Conservation (phyloP, 2,797 vertebrate genomes). For the Psittacula derbiana region DNA sequence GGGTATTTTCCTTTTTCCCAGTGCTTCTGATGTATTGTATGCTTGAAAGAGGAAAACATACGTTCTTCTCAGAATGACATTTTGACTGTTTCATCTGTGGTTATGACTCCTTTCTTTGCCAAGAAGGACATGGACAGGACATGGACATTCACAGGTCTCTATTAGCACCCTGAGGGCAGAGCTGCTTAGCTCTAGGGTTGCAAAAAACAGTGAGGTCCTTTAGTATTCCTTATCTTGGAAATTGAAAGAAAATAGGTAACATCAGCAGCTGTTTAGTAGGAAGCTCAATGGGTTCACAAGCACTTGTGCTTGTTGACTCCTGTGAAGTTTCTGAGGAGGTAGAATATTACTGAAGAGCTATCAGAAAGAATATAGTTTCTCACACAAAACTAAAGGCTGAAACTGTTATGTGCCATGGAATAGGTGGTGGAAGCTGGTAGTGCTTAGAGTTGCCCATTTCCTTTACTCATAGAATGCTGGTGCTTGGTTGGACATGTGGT, state of each 20-base stretch:
- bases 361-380: neutral
- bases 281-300: neutral
- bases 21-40: neutral
- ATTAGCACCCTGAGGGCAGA: neutral
- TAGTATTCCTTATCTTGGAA: neutral
- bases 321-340: neutral
- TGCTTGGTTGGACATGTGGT: neutral
- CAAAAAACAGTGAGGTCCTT: neutral
- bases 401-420: neutral
- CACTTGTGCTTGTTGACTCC: neutral
- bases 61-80: neutral
- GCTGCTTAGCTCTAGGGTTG: neutral
- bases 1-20: neutral
- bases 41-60: neutral
- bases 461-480: neutral
- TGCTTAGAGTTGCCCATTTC: neutral
- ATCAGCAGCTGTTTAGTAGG: neutral
- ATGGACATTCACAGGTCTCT: neutral
- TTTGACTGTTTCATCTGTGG: neutral
- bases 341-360: neutral
- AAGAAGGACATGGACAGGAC: neutral
- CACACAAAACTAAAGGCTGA: neutral
- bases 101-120: neutral
- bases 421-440: neutral
- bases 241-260: neutral